These are phyloP conservation scores for Sphaeramia orbicularis DNA, from an alignment of 2,797 vertebrate genomes.

Conservation along the genomic window DNA sequence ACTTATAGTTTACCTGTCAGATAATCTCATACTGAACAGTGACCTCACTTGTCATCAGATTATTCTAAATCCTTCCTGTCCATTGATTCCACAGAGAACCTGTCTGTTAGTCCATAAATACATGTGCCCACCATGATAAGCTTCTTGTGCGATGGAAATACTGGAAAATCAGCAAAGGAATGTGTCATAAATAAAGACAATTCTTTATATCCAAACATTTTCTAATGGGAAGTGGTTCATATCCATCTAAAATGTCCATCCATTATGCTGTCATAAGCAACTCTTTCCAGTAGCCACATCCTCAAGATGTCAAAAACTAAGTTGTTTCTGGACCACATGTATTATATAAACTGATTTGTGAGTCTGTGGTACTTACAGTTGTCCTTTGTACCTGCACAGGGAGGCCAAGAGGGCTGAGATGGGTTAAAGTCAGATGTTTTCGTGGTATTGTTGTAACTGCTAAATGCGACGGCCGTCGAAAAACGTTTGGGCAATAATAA, in stretches of 20 bases:
- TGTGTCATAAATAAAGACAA: slow-evolving; percentile 12
- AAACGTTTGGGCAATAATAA: no score
- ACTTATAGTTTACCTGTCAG: slow-evolving; percentile 13
- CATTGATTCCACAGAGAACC: slow-evolving; percentile 4
- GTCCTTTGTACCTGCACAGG: no score
- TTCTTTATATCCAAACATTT: slow-evolving; percentile 14
- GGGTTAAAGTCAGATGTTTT: no score
- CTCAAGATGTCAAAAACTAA: no score
- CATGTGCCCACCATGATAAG: background rate
- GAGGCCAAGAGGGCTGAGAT: no score
- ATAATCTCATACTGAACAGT: slow-evolving; percentile 13
- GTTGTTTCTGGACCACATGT: no score
- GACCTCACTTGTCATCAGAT: slow-evolving; percentile 5
- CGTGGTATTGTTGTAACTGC: no score
- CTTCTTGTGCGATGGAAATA: background rate
- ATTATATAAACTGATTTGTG: no score
- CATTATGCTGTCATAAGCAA: background rate
- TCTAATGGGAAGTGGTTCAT: background rate
- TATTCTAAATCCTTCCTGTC: slow-evolving; percentile 10
- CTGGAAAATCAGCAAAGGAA: slow-evolving; percentile 6
- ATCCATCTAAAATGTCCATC: slow-evolving; percentile 4
- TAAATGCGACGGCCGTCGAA: no score
- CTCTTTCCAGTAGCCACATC: no score
- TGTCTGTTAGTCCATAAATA: slow-evolving; percentile 4
- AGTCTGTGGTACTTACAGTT: no score